Conservation (phyloP, 2,113 vertebrate species). For the Periophthalmus modestus region DNA sequence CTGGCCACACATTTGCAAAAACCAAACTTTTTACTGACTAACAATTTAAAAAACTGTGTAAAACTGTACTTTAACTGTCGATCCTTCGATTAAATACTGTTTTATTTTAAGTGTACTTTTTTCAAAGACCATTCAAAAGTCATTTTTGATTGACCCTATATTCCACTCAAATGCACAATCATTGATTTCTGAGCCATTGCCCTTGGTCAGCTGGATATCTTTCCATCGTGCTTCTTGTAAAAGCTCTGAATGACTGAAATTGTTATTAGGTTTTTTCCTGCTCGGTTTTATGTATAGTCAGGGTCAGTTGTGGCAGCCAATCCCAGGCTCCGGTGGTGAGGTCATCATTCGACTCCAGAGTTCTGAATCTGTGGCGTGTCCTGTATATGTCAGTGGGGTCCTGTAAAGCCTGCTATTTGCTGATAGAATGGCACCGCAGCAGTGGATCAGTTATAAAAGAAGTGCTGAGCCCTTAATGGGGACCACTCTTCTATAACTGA, state of each 20-base stretch:
- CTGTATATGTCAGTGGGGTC: conserved; percentile 61
- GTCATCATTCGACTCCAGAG: conserved; percentile 50
- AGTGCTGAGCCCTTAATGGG: conserved; percentile 62
- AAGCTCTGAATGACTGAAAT: conserved; percentile 47
- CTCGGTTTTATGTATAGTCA: conserved; percentile 32
- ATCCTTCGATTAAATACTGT: too few species aligned
- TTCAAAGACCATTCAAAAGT: neutral
- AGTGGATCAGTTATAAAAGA: conserved; percentile 62
- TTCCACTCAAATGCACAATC: neutral
- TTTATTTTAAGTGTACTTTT: neutral
- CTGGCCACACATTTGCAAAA: conserved; percentile 12
- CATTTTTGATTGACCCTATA: neutral
- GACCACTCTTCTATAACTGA: conserved; percentile 39
- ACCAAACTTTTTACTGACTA: conserved; percentile 11
- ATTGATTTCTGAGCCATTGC: neutral
- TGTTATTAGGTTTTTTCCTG: conserved; percentile 59
- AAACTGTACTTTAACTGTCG: conserved; percentile 38
- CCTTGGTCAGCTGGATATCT: conserved; percentile 26
- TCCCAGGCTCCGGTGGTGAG: conserved; percentile 55
- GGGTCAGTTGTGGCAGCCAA: conserved; percentile 53
- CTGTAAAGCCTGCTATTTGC: conserved; percentile 51
- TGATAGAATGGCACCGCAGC: conserved; percentile 63
- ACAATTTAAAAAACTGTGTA: conserved; percentile 20
- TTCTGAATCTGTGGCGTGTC: conserved; percentile 55
- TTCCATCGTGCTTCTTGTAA: conserved; percentile 32